These are phyloP conservation scores for Catamblyrhynchus diadema DNA, from an alignment of 2,797 vertebrate genomes.

Conservation along the genomic window DNA sequence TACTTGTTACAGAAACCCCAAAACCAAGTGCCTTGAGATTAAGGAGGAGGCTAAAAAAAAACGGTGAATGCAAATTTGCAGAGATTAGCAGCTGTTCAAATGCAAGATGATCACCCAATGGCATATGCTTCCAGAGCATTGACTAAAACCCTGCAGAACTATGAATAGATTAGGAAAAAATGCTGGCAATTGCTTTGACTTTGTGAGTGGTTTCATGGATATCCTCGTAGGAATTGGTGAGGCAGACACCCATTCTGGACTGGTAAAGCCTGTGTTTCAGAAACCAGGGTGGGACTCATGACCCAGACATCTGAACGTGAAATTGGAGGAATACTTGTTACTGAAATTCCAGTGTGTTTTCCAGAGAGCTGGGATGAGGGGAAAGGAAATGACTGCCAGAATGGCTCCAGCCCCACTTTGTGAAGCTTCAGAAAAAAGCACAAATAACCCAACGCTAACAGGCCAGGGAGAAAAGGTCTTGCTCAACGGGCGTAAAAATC, in stretches of 20 bases:
- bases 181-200: slow-evolving; percentile 43
- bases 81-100: slow-evolving; percentile 54
- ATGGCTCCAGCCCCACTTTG: not conserved
- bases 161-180: slow-evolving; percentile 67
- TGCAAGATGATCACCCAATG: slow-evolving; percentile 55
- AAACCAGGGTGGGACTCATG: not conserved
- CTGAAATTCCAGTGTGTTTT: slow-evolving; percentile 40
- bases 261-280: not conserved
- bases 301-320: slow-evolving; percentile 26
- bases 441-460: not conserved
- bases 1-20: slow-evolving; percentile 24
- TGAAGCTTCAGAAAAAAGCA: not conserved
- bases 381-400: slow-evolving; percentile 14
- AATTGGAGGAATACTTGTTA: slow-evolving; percentile 41
- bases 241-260: not conserved
- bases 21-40: slow-evolving; percentile 31
- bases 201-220: slow-evolving; percentile 43
- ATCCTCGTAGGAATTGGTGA: not conserved
- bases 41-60: slow-evolving; percentile 21
- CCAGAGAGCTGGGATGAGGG: slow-evolving; percentile 14
- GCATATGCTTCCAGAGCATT: slow-evolving; percentile 18
- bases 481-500: not conserved
- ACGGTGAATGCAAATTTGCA: not conserved
- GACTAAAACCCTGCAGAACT: slow-evolving; percentile 34
- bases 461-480: not conserved